Percentiles rank a stretch among this genome's conserved stretches.
Conservation (phyloP, 2,888 invertebrate genomes). For the Lasioglossum lativentre region DNA sequence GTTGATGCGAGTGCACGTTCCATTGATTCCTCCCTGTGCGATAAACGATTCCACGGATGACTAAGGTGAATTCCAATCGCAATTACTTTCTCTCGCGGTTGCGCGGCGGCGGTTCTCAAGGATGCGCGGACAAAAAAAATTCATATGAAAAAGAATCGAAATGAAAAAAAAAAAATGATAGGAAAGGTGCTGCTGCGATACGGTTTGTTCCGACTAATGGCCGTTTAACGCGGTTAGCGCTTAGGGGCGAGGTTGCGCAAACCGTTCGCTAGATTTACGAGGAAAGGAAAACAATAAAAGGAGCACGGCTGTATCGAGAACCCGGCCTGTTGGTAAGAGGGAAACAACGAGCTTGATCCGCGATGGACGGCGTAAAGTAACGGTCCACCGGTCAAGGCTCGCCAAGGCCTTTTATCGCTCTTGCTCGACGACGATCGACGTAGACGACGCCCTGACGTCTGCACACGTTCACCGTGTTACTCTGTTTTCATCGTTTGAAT, state of each 20-base stretch:
- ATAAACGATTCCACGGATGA: not conserved
- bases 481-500: constrained; percentile 59
- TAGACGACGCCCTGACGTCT: constrained; percentile 25
- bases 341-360: constrained; percentile 61
- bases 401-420: constrained; percentile 80
- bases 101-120: not conserved
- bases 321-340: constrained; percentile 51
- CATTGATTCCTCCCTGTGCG: not conserved
- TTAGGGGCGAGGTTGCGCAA: constrained; percentile 1
- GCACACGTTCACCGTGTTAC: constrained; percentile 43
- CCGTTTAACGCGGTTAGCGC: not conserved
- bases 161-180: not conserved
- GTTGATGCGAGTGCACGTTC: not conserved
- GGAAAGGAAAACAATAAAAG: constrained; percentile 21
- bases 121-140: not conserved
- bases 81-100: constrained; percentile 2
- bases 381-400: constrained; percentile 82
- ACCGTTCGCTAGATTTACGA: constrained; percentile 14
- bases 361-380: constrained; percentile 74
- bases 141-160: not conserved
- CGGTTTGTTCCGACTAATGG: not conserved
- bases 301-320: constrained; percentile 5
- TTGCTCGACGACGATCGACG: constrained; percentile 54
- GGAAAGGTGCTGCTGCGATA: not conserved
- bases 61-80: not conserved